Evolutionary conservation across 2,797 vertebrate genomes (phyloP).

Genomic region (Dicrostonyx torquatus): DNA sequence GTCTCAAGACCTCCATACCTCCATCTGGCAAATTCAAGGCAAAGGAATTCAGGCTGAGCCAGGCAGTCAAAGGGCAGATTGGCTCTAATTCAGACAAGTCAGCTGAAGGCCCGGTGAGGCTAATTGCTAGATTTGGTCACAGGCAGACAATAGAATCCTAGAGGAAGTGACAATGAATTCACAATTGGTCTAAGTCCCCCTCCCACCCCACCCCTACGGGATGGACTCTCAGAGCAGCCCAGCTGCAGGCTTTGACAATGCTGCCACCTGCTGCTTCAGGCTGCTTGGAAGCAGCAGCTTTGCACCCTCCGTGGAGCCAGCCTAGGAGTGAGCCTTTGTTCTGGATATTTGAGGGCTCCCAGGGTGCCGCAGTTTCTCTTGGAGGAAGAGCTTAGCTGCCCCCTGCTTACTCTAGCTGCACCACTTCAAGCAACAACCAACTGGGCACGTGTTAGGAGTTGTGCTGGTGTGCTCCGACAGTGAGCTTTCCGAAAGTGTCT

Average conservation of each 20-base stretch:
- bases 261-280: slow-evolving; percentile 93
- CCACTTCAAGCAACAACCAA: neutral
- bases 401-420: accelerated
- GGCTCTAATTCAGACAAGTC: slow-evolving; percentile 84
- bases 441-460: accelerated
- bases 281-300: accelerated
- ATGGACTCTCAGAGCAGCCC: neutral
- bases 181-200: slow-evolving; percentile 90
- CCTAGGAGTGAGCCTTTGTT: accelerated
- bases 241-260: slow-evolving; percentile 88
- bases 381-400: accelerated
- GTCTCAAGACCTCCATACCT: slow-evolving; percentile 55
- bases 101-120: slow-evolving; percentile 85
- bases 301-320: accelerated
- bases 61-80: slow-evolving; percentile 83
- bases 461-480: neutral
- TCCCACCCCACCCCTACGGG: slow-evolving; percentile 80
- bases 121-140: slow-evolving; percentile 90
- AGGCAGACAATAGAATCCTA: slow-evolving; percentile 83
- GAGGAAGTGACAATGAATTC: slow-evolving; percentile 88
- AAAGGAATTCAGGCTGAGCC: slow-evolving; percentile 83
- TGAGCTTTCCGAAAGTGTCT: neutral
- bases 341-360: accelerated
- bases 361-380: accelerated
- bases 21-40: slow-evolving; percentile 64